Percentiles rank a stretch among this genome's conserved stretches.
These are phyloP conservation scores for Zeuzera pyrina DNA, from an alignment of 2,888 invertebrate genomes.

Conservation along the genomic window DNA sequence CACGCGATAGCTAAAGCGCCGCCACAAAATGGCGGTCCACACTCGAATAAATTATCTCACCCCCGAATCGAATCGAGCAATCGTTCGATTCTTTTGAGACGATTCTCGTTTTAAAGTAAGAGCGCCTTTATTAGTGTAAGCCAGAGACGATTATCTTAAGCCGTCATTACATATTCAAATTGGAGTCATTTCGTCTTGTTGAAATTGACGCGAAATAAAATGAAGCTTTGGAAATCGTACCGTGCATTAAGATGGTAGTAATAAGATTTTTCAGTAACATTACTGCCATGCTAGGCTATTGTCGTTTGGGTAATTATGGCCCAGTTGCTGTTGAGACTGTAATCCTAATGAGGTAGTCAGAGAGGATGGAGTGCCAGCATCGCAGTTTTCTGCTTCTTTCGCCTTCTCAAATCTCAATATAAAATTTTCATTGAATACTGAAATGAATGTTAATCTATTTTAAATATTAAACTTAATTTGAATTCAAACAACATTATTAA, in stretches of 20 bases:
- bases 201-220: conserved; percentile 72
- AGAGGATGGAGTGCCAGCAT: too few species aligned
- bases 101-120: conserved; percentile 60
- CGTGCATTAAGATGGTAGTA: conserved; percentile 41
- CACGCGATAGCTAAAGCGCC: conserved; percentile 51
- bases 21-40: conserved; percentile 70
- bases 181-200: conserved; percentile 68
- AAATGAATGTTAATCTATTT: too few species aligned
- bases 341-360: too few species aligned
- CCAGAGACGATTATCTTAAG: conserved; percentile 70
- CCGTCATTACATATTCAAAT: conserved; percentile 73
- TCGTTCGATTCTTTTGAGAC: conserved; percentile 71
- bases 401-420: too few species aligned
- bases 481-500: too few species aligned
- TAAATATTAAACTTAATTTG: too few species aligned
- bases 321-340: too few species aligned
- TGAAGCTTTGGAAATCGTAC: conserved; percentile 56
- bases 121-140: conserved; percentile 71
- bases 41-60: conserved; percentile 71
- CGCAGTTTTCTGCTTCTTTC: too few species aligned
- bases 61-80: conserved; percentile 59
- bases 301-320: too few species aligned
- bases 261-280: conserved; percentile 41
- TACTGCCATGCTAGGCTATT: conserved; percentile 21
- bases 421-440: too few species aligned